Evolutionary conservation across 2,888 invertebrate genomes (phyloP).

Genomic region (Scelioninae gen. 2): DNA sequence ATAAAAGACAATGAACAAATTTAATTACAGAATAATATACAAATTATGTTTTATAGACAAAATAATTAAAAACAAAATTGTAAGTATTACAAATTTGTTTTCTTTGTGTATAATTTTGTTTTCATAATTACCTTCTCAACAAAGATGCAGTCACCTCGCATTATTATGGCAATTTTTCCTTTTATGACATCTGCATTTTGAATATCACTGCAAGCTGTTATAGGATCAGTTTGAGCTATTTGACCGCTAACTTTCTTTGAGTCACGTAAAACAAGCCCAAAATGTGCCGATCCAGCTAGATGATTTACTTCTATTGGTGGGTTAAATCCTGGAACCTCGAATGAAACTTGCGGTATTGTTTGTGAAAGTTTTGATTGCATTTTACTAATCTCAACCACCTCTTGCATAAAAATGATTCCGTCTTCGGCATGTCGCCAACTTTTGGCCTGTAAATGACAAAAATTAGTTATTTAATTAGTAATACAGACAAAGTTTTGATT

Average conservation of each 20-base stretch:
- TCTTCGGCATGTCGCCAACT: constrained; percentile 91
- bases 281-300: constrained; percentile 93
- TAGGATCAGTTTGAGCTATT: constrained; percentile 82
- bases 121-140: constrained; percentile 90
- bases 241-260: constrained; percentile 81
- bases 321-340: constrained; percentile 74
- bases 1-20: background rate
- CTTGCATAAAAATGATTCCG: constrained; percentile 96
- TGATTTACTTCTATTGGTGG: constrained; percentile 75
- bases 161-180: constrained; percentile 89
- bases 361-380: constrained; percentile 80
- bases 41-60: background rate
- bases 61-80: too few species aligned
- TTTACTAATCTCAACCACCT: constrained; percentile 94
- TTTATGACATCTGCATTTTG: constrained; percentile 78
- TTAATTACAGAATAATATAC: background rate
- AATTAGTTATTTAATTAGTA: constrained; percentile 1
- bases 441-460: constrained; percentile 82
- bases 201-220: constrained; percentile 81
- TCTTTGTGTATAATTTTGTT: too few species aligned
- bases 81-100: too few species aligned
- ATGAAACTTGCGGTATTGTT: constrained; percentile 78
- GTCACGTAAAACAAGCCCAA: constrained; percentile 85
- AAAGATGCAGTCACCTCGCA: constrained; percentile 96
- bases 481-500: background rate